phyloP scores from a whole-genome alignment of 1,140 invertebrate species.

The Philaenus spumarius region DNA sequence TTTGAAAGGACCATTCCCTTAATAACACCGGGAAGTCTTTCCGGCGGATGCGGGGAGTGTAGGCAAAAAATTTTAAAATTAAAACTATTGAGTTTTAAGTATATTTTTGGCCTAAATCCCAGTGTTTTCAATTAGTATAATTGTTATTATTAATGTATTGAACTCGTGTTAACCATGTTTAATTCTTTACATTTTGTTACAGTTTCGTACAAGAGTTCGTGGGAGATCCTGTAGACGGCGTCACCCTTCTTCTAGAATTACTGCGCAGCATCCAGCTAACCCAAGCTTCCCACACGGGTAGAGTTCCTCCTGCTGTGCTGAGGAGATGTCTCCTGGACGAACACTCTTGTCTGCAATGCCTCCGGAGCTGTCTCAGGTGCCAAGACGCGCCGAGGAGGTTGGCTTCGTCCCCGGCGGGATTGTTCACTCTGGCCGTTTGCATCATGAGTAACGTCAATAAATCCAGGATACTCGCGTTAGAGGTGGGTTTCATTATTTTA shows the following conservation, averaged over 20 bases:
- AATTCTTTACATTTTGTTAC: conserved; percentile 39
- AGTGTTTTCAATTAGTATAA: too few species aligned
- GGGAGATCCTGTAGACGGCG: conserved; percentile 72
- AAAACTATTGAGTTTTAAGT: too few species aligned
- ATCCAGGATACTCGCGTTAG: conserved; percentile 71
- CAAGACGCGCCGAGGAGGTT: conserved; percentile 64
- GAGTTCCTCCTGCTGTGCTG: conserved; percentile 34
- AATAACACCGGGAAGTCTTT: too few species aligned
- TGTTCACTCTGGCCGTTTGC: conserved; percentile 80
- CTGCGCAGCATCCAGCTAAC: conserved; percentile 75
- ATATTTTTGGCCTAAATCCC: too few species aligned
- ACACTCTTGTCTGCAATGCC: conserved; percentile 80
- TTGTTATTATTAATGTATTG: too few species aligned
- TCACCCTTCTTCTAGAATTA: conserved; percentile 70
- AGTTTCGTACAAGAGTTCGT: conserved; percentile 89
- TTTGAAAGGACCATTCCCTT: too few species aligned
- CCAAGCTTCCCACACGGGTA: conserved; percentile 44
- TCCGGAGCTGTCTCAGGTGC: conserved; percentile 67
- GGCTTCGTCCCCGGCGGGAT: conserved; percentile 68
- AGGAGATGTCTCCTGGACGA: conserved; percentile 65
- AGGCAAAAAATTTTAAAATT: too few species aligned
- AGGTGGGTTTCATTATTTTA: conserved; percentile 48
- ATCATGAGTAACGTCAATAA: conserved; percentile 80
- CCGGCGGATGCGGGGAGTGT: too few species aligned
- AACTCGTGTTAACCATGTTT: too few species aligned